Evolutionary conservation across 2,888 invertebrate genomes (phyloP).

Genomic region (Cylindroiulus punctatus): DNA sequence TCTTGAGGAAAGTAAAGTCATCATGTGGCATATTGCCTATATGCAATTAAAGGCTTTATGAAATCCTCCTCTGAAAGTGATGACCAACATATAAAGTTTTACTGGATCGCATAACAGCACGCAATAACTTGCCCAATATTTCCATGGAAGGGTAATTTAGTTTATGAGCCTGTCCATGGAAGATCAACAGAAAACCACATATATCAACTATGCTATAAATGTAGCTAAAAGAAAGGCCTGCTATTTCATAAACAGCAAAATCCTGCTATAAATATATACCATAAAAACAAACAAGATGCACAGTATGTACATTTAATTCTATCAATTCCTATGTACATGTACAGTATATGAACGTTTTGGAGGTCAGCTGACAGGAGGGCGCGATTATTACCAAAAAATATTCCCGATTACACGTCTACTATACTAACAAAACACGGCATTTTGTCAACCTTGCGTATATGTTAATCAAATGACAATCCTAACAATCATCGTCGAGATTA

Average conservation of each 20-base stretch:
- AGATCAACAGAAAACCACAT: background rate
- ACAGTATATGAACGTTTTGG: background rate
- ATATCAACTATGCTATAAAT: too few relatives aligned
- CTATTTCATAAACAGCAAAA: background rate
- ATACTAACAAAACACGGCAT: background rate
- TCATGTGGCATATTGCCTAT: too few relatives aligned
- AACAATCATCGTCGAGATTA: background rate
- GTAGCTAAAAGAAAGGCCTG: background rate
- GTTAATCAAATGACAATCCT: background rate
- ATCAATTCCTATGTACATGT: background rate
- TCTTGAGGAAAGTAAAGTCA: too few relatives aligned
- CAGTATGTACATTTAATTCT: background rate
- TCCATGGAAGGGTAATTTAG: background rate
- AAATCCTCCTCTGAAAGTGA: background rate
- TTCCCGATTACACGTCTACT: too few relatives aligned
- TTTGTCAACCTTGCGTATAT: background rate
- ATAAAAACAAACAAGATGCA: background rate
- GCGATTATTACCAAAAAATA: too few relatives aligned
- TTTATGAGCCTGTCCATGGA: background rate
- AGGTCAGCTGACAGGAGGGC: too few relatives aligned
- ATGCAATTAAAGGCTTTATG: background rate
- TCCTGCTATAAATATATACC: background rate
- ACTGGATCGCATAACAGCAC: background rate
- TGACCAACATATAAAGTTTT: background rate
- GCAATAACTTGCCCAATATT: slow-evolving; percentile 2